These are phyloP conservation scores for Zele albiditarsus DNA, from an alignment of 2,888 invertebrate species.

Conservation along the genomic window DNA sequence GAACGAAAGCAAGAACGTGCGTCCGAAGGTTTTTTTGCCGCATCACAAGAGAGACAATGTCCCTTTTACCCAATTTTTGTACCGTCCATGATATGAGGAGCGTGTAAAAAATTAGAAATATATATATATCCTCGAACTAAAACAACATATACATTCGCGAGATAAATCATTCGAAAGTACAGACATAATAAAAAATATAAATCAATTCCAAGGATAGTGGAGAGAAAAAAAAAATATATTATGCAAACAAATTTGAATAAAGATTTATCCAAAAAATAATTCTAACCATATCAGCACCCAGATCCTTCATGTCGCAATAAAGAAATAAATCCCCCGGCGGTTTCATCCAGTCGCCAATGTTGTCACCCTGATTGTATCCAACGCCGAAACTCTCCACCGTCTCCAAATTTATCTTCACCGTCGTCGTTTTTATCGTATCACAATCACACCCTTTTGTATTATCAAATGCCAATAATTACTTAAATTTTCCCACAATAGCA, in stretches of 20 bases:
- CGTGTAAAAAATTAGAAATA: slow-evolving; percentile 8
- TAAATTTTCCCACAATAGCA: neutral
- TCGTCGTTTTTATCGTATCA: slow-evolving; percentile 63
- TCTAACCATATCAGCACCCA: slow-evolving; percentile 85
- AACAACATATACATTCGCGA: neutral
- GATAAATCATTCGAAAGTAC: neutral
- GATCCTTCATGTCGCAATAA: slow-evolving; percentile 84
- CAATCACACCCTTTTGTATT: slow-evolving; percentile 52
- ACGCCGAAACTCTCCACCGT: slow-evolving; percentile 72
- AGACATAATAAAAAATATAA: neutral
- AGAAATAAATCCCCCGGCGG: slow-evolving; percentile 81
- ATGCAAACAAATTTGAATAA: neutral
- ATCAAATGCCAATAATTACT: neutral
- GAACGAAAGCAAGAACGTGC: slow-evolving; percentile 33
- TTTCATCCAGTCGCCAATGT: slow-evolving; percentile 76
- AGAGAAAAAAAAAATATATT: neutral
- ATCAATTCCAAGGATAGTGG: neutral
- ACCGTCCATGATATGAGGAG: slow-evolving; percentile 21
- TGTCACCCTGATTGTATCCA: slow-evolving; percentile 66
- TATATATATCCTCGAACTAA: neutral
- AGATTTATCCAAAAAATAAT: neutral
- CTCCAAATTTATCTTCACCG: slow-evolving; percentile 67
- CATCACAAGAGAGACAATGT: neutral
- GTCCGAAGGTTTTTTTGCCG: slow-evolving; percentile 31
- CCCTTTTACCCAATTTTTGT: slow-evolving; percentile 17